Base-by-base conservation (phyloP, 2,797 vertebrate species). In the Amazona finschi region DNA sequence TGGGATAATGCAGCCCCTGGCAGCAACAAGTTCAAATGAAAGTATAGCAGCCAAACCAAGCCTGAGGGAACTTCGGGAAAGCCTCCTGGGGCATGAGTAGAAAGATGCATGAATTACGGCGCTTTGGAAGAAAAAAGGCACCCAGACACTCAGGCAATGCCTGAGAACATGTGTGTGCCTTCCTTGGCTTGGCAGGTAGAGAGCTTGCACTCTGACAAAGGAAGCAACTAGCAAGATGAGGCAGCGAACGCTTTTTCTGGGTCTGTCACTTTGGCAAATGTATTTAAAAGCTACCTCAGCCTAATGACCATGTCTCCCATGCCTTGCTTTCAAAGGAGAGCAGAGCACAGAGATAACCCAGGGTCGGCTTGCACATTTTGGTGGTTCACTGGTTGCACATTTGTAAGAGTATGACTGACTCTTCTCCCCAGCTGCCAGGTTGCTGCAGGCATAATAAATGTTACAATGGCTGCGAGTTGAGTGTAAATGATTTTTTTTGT, bases 81-180 rank as follows among this genome's bases (percentile, higher is more conserved):
- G 33, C 36, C 25, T 85, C 22, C 11, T n/a, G 27, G 4, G 9
- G 15, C 3, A 18, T 1, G 2, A 0, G 1, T 55, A 43, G 44
- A 50, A 65, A 74, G 61, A 55, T 1, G 11, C 18, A 25, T 39
- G 28, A 38, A 47, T 12, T 12, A 9, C 27, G n/a, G 39, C n/a
- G 28, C 39, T 74, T 28, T 9, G 15, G 27, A 55, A 47, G 33
- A 84, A 52, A 38, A 72, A 31, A 52, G 17, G 39, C 31, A 16
- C 15, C 57, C 43, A 41, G 27, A 61, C 12, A 24, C 55, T 24
- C 25, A 62, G 11, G 39, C 0, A 1, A 49, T 3, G 6, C 11
- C 17, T 38, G 47, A 80, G 38, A 80, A 74, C 13, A 12, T 0
- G 1, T 2, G 12, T 16, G 18, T 3, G 4, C 15, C 62, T 75